These are phyloP conservation scores for Terebella lapidaria DNA, from an alignment of 2,888 invertebrate genomes.

Conservation along the genomic window DNA sequence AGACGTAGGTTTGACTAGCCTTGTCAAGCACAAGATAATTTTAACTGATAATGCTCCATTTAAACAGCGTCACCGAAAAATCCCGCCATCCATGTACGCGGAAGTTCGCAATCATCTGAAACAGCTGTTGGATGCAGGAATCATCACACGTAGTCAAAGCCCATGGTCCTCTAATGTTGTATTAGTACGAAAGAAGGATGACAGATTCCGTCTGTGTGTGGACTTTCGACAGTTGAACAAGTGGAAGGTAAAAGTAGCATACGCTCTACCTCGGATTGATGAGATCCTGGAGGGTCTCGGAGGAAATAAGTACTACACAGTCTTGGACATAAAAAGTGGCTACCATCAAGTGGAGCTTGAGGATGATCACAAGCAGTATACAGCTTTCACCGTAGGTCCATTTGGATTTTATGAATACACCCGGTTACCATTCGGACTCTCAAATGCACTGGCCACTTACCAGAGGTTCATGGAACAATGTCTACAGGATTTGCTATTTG, in stretches of 20 bases:
- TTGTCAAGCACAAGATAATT: no score
- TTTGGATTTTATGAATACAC: neutral
- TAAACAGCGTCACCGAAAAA: neutral
- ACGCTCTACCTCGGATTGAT: constrained; percentile 2
- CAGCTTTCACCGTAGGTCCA: constrained; percentile 7
- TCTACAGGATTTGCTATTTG: neutral
- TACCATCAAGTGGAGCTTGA: neutral
- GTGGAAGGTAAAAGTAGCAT: neutral
- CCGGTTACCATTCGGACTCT: neutral
- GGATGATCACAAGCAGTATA: neutral
- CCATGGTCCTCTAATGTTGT: neutral
- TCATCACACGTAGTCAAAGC: neutral
- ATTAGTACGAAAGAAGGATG: neutral
- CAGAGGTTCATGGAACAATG: constrained; percentile 6
- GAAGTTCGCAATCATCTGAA: constrained; percentile 4
- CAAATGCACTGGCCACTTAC: constrained; percentile 2
- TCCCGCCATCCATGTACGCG: neutral
- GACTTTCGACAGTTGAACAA: constrained; percentile 3
- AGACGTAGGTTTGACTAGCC: no score
- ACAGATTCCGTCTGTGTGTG: neutral
- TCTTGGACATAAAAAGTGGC: neutral
- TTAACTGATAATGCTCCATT: no score
- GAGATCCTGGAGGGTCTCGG: neutral
- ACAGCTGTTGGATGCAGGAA: neutral
- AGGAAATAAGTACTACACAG: neutral